These are phyloP conservation scores for Bombus sylvicola DNA, from an alignment of 1,140 invertebrate genomes.

Conservation along the genomic window DNA sequence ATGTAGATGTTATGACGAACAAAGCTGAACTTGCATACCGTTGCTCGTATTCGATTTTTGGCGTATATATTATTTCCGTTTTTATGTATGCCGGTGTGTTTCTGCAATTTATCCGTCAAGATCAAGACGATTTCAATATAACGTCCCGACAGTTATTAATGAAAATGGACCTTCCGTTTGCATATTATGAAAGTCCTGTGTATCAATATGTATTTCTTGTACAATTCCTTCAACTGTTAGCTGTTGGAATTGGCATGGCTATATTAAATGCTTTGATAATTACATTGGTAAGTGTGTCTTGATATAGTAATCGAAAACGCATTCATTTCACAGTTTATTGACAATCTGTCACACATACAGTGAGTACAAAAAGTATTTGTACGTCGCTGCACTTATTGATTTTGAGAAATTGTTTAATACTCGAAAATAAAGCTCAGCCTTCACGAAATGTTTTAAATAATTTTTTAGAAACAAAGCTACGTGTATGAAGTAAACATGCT, in stretches of 20 bases:
- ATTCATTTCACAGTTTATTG: background rate
- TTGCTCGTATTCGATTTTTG: constrained; percentile 41
- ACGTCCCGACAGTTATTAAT: constrained; percentile 36
- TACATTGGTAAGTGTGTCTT: constrained; percentile 42
- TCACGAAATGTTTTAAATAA: too few species aligned
- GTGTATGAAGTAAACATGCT: too few species aligned
- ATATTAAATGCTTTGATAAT: constrained; percentile 42
- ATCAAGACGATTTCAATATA: too few species aligned
- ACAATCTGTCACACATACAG: background rate
- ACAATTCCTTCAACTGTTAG: constrained; percentile 42
- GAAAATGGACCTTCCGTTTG: constrained; percentile 57
- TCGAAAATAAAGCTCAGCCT: too few species aligned
- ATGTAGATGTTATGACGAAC: constrained; percentile 20
- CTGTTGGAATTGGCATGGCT: constrained; percentile 3
- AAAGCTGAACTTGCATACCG: constrained; percentile 34
- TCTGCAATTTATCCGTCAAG: constrained; percentile 1
- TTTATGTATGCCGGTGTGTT: constrained; percentile 29
- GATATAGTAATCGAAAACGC: background rate
- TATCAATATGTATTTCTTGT: constrained; percentile 28
- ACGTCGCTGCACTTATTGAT: too few species aligned
- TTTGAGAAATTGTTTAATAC: too few species aligned
- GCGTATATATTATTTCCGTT: constrained; percentile 32
- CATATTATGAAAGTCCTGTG: constrained; percentile 12
- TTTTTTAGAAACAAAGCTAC: too few species aligned
- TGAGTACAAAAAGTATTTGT: too few species aligned